Evolutionary conservation across 2,888 invertebrate genomes (phyloP).

Genomic region (Octonoba sinensis): DNA sequence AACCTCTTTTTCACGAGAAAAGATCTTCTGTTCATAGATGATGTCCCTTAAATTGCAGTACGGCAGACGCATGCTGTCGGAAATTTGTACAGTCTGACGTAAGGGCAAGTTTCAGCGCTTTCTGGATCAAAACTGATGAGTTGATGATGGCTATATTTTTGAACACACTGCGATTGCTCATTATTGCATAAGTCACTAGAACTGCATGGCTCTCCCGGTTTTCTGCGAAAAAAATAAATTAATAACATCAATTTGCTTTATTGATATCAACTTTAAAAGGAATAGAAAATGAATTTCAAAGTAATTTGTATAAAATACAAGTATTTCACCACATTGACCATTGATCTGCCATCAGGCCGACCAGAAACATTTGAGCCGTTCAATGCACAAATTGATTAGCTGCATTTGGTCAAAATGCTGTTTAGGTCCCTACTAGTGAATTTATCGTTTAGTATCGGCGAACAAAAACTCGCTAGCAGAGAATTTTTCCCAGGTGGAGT

Average conservation of each 20-base stretch:
- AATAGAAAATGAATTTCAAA: background rate
- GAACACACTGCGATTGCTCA: constrained; percentile 67
- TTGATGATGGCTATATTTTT: constrained; percentile 68
- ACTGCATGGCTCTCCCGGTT: constrained; percentile 61
- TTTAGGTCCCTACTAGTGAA: no score
- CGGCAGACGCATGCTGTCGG: constrained; percentile 68
- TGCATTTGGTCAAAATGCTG: no score
- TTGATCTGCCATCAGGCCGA: no score
- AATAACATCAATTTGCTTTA: background rate
- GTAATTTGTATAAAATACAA: background rate
- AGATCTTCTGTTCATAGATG: background rate
- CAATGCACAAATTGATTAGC: no score
- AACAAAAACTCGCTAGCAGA: no score
- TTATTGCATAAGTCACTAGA: constrained; percentile 41
- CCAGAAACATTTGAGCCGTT: no score
- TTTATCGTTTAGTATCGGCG: no score
- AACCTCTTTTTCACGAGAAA: background rate
- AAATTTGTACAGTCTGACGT: constrained; percentile 68
- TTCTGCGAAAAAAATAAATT: constrained; percentile 28
- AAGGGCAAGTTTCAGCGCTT: constrained; percentile 68
- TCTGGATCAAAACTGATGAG: constrained; percentile 69
- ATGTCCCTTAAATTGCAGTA: background rate
- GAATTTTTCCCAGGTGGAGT: no score
- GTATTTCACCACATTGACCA: no score
- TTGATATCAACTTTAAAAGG: no score